Percentiles rank a stretch among this genome's conserved stretches.
Evolutionary conservation across 2,888 invertebrate genomes (phyloP).

Genomic region (Odontocolon sp.): DNA sequence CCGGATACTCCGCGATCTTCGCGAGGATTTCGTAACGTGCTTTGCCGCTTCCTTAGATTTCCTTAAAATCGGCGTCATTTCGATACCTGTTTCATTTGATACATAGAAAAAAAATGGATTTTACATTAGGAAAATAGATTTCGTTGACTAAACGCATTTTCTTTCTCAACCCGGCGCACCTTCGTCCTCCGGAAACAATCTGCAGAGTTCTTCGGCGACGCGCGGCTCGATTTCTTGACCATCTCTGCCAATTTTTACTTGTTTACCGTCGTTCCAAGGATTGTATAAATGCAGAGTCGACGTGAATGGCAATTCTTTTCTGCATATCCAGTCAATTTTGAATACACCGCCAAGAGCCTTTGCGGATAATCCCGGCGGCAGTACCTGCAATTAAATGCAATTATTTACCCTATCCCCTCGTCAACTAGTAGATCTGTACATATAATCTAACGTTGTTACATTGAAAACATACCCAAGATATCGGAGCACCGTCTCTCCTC

Average conservation of each 20-base stretch:
- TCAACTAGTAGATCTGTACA: too few species aligned
- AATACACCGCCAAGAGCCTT: constrained; percentile 97
- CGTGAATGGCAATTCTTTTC: constrained; percentile 95
- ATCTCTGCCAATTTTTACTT: constrained; percentile 99
- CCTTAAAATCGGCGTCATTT: constrained; percentile 92
- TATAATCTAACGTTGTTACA: too few species aligned
- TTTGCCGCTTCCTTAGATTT: constrained; percentile 93
- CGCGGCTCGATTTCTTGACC: constrained; percentile 99
- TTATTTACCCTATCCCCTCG: too few species aligned
- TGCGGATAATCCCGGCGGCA: constrained; percentile 96
- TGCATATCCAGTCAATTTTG: constrained; percentile 98
- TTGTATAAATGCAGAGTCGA: constrained; percentile 96
- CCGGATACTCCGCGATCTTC: constrained; percentile 82
- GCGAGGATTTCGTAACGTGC: constrained; percentile 82
- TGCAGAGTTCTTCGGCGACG: constrained; percentile 96
- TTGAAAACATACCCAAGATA: constrained; percentile 92
- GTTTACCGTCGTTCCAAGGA: constrained; percentile 99
- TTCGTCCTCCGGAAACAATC: constrained; percentile 96
- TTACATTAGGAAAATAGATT: background rate
- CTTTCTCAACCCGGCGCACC: too few species aligned
- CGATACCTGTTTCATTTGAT: constrained; percentile 84
- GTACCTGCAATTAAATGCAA: constrained; percentile 77
- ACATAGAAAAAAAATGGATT: background rate
- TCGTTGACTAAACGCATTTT: constrained; percentile 4
- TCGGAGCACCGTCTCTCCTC: constrained; percentile 92